Evolutionary conservation across 2,888 invertebrate genomes (phyloP), one percentile per base, ranked within the genome.

Genomic region (Limenitis camilla): DNA sequence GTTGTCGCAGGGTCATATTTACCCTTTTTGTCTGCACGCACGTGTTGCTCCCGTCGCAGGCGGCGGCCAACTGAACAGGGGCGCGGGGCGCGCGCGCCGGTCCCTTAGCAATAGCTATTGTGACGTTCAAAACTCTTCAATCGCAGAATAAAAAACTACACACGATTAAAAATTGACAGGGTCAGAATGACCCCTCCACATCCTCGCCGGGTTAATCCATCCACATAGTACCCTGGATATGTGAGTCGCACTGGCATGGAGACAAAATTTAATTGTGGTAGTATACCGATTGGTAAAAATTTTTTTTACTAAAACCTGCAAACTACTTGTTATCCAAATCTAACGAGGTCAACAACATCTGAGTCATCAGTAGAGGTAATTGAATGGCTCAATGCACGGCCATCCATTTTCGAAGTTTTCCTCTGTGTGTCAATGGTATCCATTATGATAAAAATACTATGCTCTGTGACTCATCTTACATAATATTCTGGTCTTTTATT

Each of bases 301-400:
- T 33, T 33, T 44, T 46, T 27, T 38, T 38, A 31, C 30, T 47
- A 38, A 38, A 47, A 47, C 39, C 39, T 39, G 31, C 9, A 9
- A 33, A 33, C n/a, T 45, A 36, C 5, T n/a, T 36, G 2, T 30
- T 49, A 45, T 40, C 36, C 31, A 43, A 47, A 40, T 35, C 40
- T 31, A 29, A 31, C 51, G 32, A 50, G 56, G 52, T 59, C 52
- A 57, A 51, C 33, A 51, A 49, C 52, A 46, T 46, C 36, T 56
- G 54, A 59, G 30, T 53, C 57, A 59, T 40, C 38, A 8, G n/a
- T 31, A 38, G 28, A 11, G 35, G 28, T 47, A 52, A 32, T 47
- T 32, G 31, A 52, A 51, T 45, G 27, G 29, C 42, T 32, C 27
- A 52, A 51, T 45, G 27, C n/a, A 30, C 8, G 35, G 33, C 35